Evolutionary conservation across 64 coral and sea anemone species (phyloP).

Genomic region (Pocillopora damicornis): DNA sequence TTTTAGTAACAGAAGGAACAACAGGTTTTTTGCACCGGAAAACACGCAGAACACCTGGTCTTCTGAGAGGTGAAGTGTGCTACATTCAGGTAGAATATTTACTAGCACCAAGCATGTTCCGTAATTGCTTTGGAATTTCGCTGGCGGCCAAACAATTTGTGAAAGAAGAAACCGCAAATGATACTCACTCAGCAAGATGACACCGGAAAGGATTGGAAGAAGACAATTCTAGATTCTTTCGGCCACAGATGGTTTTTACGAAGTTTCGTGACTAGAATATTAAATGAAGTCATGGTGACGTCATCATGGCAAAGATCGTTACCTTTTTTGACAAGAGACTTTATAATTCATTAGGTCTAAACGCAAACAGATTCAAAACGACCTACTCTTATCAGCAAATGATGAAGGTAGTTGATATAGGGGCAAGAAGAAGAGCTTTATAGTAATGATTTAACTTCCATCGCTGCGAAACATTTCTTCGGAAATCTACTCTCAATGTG

Average conservation of each 20-base stretch:
- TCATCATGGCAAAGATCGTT: neutral
- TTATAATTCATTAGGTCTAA: no score
- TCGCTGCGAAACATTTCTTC: no score
- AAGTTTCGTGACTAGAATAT: slow-evolving; percentile 3
- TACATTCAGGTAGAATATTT: neutral
- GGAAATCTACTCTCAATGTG: no score
- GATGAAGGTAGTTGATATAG: no score
- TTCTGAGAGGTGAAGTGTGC: neutral
- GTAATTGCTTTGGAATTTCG: slow-evolving; percentile 2
- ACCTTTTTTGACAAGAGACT: no score
- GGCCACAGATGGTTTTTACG: neutral
- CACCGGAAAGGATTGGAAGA: neutral
- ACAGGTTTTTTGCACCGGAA: slow-evolving; percentile 12
- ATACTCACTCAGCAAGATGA: neutral
- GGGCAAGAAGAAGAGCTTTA: no score
- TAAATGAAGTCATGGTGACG: neutral
- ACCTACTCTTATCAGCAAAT: no score
- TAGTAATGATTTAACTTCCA: no score
- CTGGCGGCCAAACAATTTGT: neutral
- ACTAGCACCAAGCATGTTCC: neutral
- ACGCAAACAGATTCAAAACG: no score
- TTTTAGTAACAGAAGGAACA: neutral
- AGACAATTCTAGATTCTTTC: neutral
- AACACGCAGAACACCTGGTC: slow-evolving; percentile 5
- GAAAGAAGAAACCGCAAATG: neutral